These are phyloP conservation scores for Acleris cristana DNA, from an alignment of 2,888 invertebrate species.

Conservation along the genomic window DNA sequence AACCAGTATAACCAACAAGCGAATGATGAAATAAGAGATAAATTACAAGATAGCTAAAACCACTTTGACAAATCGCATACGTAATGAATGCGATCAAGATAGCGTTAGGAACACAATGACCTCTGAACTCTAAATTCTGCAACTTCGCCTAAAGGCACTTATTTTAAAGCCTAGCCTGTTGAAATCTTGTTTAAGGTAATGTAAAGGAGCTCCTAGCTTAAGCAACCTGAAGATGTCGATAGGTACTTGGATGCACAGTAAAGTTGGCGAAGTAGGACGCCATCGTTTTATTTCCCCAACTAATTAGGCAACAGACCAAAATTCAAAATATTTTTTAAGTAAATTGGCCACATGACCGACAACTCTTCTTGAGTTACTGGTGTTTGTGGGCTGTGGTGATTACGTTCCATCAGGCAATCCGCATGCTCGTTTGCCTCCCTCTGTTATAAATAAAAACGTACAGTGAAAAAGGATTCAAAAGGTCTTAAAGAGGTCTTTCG, in stretches of 20 bases:
- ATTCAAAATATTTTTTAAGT: too few relatives aligned
- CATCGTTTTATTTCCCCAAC: neutral
- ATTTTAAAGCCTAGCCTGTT: constrained; percentile 20
- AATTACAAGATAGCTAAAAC: constrained; percentile 21
- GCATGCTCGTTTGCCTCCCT: too few relatives aligned
- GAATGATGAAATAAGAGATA: neutral
- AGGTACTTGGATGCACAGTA: neutral
- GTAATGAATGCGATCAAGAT: constrained; percentile 25
- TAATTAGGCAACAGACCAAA: too few relatives aligned
- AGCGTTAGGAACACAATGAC: constrained; percentile 13
- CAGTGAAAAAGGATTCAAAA: too few relatives aligned
- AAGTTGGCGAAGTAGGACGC: constrained; percentile 19
- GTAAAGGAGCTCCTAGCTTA: constrained; percentile 32
- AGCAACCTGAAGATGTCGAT: constrained; percentile 12
- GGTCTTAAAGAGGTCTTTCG: too few relatives aligned
- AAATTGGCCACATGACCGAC: too few relatives aligned
- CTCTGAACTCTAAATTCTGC: constrained; percentile 21
- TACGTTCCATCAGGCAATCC: too few relatives aligned
- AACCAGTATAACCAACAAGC: neutral
- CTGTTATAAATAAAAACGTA: too few relatives aligned
- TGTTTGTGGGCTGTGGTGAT: too few relatives aligned
- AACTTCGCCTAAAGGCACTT: constrained; percentile 1
- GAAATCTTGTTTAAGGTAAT: constrained; percentile 29
- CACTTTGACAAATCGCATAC: constrained; percentile 16
- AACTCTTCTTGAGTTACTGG: too few relatives aligned